Evolutionary conservation across 2,797 vertebrate species (phyloP), one percentile per base, ranked within the genome.

Genomic region (Otus scops): DNA sequence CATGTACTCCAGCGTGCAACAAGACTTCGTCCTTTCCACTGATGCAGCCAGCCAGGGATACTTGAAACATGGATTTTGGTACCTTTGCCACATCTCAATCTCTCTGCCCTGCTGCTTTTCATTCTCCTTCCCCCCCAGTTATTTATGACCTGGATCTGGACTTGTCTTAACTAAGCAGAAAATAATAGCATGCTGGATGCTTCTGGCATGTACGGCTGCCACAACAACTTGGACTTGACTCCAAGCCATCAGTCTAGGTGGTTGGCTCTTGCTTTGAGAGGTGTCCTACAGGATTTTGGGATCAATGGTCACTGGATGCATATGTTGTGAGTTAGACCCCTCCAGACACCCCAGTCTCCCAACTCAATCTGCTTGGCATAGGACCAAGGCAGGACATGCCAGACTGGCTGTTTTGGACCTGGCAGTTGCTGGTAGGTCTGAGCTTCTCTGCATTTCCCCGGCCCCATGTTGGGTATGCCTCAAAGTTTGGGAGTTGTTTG

Each of bases 151-250:
- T 51, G 32, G 12, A 67, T 48, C 56, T 89, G 39, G n/a, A 70
- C 32, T 89, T 87, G 39, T 73, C 82, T 91, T 63, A 92, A 86
- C 41, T 56, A 53, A 88, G 54, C 38, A 77, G 76, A 84, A 71
- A 54, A 78, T 38, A 75, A 64, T 16, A 68, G 17, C 34, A 9
- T 27, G 45, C 43, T 60, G 61, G 67, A 68, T 63, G 23, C 34
- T 85, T 60, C 75, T 59, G 69, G 15, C 30, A 53, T 15, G 43
- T 50, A 78, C 4, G 5, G 38, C 8, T 77, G 53, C 57, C 57
- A 68, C 50, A 32, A 50, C 5, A 10, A 10, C 39, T 86, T 73
- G 74, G 34, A 51, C 64, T 79, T 47, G 21, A 70, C 56, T 77
- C 34, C 8, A 30, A 86, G 48, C 23, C 70, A 17, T 34, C 6